Base-by-base conservation (phyloP, 2,113 vertebrate genomes). In the Atrichornis clamosus region DNA sequence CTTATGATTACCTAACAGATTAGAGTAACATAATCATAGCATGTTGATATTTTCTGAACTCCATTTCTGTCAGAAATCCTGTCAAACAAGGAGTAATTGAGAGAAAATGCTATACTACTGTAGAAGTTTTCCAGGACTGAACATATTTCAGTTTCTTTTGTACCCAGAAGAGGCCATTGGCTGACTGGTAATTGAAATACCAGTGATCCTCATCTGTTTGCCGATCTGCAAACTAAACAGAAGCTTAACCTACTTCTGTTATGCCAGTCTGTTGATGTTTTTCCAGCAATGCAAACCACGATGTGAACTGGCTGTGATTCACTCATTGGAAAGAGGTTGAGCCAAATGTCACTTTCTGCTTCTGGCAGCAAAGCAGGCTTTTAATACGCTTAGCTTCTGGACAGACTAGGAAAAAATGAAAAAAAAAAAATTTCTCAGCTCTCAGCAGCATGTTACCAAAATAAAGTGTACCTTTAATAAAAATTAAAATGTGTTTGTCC, bases 181-280 rank as follows among this genome's bases (percentile, higher is more conserved):
- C 78, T 95, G 62, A 83, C 46, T 15, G 23, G 23, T 87, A 94
- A 95, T 53, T 92, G 87, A 94, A 96, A 96, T 91, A 84, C 39
- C 70, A 85, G 70, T 73, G 85, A 81, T 95, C 27, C 26, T 92
- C 70, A 74, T 80, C 70, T 91, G 73, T 94, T 96, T 97, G 80
- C 53, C 90, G 86, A 19, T 89, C 60, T 88, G 80, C 46, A 92
- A 85, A 93, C 50, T 88, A 94, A 97, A 83, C 42, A 95, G 89
- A 69, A 82, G 83, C 63, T 93, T 95, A 94, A 97, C 87, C 92
- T 95, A 72, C 80, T 90, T 95, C 64, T 91, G n/a, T 70, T 83
- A 32, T 91, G 81, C 53, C 75, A 70, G 49, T 53, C 50, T 92
- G 88, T 70, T 93, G 85, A 91, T 6, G 6, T 81, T 94, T 87